Evolutionary conservation across 2,113 vertebrate species (phyloP).

Genomic region (Excalfactoria chinensis): DNA sequence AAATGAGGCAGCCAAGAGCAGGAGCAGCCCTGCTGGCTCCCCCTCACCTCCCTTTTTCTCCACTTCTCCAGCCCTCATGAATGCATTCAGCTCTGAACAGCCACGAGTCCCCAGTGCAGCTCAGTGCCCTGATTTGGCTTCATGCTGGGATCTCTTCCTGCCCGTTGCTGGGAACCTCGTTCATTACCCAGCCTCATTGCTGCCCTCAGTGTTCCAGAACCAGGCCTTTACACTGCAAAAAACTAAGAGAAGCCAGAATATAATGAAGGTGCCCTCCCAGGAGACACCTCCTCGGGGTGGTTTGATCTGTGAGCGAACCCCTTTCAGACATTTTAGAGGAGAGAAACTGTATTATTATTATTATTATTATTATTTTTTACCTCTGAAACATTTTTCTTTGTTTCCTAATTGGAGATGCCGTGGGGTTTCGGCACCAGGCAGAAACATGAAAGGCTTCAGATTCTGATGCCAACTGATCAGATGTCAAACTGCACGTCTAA

Average conservation of each 20-base stretch:
- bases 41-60: background rate
- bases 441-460: background rate
- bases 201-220: fast-evolving
- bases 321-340: background rate
- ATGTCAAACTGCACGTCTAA: background rate
- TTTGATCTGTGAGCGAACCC: background rate
- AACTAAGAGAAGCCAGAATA: background rate
- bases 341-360: background rate
- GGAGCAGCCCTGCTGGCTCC: background rate
- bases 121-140: background rate
- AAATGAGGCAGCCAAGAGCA: background rate
- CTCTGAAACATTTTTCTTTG: background rate
- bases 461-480: background rate
- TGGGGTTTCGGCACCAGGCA: slow-evolving; percentile 11
- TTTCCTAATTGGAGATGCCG: slow-evolving; percentile 16
- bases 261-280: background rate
- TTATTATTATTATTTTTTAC: background rate
- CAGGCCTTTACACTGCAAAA: background rate
- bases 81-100: background rate
- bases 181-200: fast-evolving
- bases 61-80: background rate
- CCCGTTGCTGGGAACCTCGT: background rate
- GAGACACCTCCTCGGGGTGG: background rate
- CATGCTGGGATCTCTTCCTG: background rate
- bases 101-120: background rate